A percentile compares a stretch with the other conserved stretches of the same genome.
phyloP scores from a whole-genome alignment of 2,113 vertebrate species.

The Pelvicachromis taeniatus region DNA sequence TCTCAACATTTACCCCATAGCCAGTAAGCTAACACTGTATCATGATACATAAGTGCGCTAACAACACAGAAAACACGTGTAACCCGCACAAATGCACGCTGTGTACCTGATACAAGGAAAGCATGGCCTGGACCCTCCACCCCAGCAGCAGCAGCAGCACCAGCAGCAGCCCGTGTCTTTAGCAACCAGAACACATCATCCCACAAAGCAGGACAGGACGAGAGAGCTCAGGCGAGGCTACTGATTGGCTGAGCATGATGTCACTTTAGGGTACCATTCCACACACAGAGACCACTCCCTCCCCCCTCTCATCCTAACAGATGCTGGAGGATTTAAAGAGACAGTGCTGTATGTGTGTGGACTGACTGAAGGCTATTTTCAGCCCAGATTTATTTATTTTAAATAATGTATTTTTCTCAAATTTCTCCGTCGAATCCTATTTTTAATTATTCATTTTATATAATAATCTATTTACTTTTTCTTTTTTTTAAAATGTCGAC shows the following conservation, averaged over 20 bases:
- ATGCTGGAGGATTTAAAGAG: slow-evolving; percentile 63
- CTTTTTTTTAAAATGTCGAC: not conserved
- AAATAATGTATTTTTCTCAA: not conserved
- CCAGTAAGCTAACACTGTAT: not conserved
- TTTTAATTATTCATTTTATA: not conserved
- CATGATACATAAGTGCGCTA: not conserved
- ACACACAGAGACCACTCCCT: slow-evolving; percentile 9
- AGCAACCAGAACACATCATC: slow-evolving; percentile 25
- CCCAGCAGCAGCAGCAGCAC: slow-evolving; percentile 25
- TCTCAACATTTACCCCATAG: not conserved
- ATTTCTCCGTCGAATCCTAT: not conserved
- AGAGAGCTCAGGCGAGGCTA: not conserved
- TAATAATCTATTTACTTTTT: no score
- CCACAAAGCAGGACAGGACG: slow-evolving; percentile 21
- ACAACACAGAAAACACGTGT: not conserved
- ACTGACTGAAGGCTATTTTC: not conserved
- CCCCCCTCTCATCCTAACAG: slow-evolving; percentile 30
- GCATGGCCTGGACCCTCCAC: slow-evolving; percentile 37
- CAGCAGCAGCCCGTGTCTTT: slow-evolving; percentile 19
- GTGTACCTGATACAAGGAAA: slow-evolving; percentile 39
- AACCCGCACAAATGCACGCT: not conserved
- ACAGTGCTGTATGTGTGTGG: slow-evolving; percentile 47
- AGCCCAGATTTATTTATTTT: not conserved
- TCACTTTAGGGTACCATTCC: slow-evolving; percentile 60
- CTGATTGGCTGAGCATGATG: slow-evolving; percentile 62